phyloP scores from a whole-genome alignment of 1,140 invertebrate species.

The Laodelphax striatellus region DNA sequence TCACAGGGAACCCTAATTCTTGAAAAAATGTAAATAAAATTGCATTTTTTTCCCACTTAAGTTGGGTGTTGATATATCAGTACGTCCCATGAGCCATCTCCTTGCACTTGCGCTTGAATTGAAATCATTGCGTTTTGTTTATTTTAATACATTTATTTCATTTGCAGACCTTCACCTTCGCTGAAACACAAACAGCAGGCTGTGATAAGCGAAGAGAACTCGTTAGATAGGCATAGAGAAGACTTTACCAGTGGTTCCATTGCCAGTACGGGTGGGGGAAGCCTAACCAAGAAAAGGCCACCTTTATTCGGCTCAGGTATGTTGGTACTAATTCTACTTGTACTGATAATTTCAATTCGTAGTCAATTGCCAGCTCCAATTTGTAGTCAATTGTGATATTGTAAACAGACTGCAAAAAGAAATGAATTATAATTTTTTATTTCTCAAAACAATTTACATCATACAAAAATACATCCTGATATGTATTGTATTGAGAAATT shows the following conservation, averaged over 20 bases:
- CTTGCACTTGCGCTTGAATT: not conserved
- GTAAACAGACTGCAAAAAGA: too few relatives aligned
- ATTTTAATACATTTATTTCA: too few relatives aligned
- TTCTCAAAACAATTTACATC: too few relatives aligned
- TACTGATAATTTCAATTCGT: too few relatives aligned
- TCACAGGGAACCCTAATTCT: too few relatives aligned
- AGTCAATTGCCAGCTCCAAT: too few relatives aligned
- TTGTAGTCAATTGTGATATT: too few relatives aligned
- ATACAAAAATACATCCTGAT: too few relatives aligned
- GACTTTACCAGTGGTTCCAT: conserved; percentile 55
- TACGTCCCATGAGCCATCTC: not conserved
- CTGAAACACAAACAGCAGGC: conserved; percentile 49
- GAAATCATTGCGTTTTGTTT: not conserved
- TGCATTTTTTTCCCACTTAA: not conserved
- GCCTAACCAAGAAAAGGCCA: conserved; percentile 63
- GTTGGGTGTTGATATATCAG: not conserved
- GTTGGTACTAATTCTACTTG: not conserved
- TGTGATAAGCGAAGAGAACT: conserved; percentile 35
- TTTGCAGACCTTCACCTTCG: conserved; percentile 50
- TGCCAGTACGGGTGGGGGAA: conserved; percentile 69
- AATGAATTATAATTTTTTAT: too few relatives aligned
- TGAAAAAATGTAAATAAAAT: too few relatives aligned
- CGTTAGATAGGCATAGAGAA: conserved; percentile 32
- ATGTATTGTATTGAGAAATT: too few relatives aligned
- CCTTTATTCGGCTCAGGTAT: conserved; percentile 43